Conservation (phyloP, 2,888 invertebrate species). For the Noctua comes region DNA sequence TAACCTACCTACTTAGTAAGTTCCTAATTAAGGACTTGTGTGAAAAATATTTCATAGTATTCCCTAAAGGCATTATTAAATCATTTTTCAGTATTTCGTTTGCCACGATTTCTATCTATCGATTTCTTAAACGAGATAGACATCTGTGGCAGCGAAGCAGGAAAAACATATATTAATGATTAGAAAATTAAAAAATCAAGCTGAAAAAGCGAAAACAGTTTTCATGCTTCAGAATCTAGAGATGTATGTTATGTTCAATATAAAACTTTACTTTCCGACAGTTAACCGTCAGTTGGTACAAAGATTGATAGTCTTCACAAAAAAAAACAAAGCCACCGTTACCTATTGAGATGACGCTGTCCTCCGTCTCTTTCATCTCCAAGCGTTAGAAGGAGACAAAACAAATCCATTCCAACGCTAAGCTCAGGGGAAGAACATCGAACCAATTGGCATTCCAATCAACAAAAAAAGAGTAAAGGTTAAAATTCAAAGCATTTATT, state of each 20-base stretch:
- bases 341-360: conserved; percentile 44
- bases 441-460: conserved; percentile 36
- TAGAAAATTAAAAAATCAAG: neutral
- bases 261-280: neutral
- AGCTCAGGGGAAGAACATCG: conserved; percentile 66
- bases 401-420: conserved; percentile 37
- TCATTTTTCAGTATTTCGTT: neutral
- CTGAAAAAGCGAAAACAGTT: neutral
- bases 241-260: neutral
- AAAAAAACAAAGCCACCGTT: conserved; percentile 52
- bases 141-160: neutral
- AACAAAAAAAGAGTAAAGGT: conserved; percentile 33
- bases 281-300: neutral
- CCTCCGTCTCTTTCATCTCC: conserved; percentile 35
- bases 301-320: conserved; percentile 27
- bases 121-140: neutral
- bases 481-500: conserved; percentile 55
- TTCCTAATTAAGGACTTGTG: too few relatives aligned
- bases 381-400: conserved; percentile 43
- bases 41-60: too few relatives aligned
- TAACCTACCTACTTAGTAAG: too few relatives aligned
- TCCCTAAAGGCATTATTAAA: neutral
- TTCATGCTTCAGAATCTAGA: neutral
- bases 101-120: neutral
- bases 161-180: conserved; percentile 5